Base-by-base conservation (phyloP, 2,888 invertebrate genomes). In the Hypercompe scribonia region DNA sequence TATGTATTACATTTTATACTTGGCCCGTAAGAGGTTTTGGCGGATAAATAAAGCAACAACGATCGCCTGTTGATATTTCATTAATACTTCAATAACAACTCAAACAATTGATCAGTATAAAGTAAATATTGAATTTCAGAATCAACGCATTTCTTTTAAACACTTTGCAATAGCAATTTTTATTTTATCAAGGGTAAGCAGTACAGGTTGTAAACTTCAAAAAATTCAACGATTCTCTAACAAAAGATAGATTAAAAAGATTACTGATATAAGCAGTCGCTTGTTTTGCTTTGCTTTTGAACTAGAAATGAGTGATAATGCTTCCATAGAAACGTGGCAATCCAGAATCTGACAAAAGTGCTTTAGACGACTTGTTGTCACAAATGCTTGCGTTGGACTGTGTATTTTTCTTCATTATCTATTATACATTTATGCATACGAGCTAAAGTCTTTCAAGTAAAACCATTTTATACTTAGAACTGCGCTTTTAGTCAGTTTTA, bases 21-120 rank as follows among this genome's bases (percentile, higher is more conserved):
- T n/a, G 13, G 46, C 24, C 46, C 65, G 50, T 21, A 65, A 13
- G 24, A 34, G 54, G 54, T n/a, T 70, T 70, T 50, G 21, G 28
- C 21, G 36, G 15, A 31, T 65, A 65, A 65, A 54, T 50, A 70
- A 54, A n/a, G n/a, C 50, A 15, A n/a, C 34, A 28, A n/a, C 54
- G 15, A 36, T 68, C 13, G 33, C 3, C n/a, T 68, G 34, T 68
- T 68, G 15, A 54, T 54, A 68, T 68, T 68, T 34, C 34, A 54
- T 68, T 42, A 66, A 28, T 66, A 46, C 13, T 24, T 54, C 15
- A 68, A 68, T 54, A 11, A 34, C n/a, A 24, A n/a, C 24, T 13
- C 33, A 68, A 68, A 68, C 54, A 34, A 34, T 50, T 50, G 66
- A 7, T 42, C 31, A 11, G 66, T 46, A 33, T 33, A 46, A 42